Base-by-base conservation (phyloP, 1,140 invertebrate species). In the Lasioglossum albipes region DNA sequence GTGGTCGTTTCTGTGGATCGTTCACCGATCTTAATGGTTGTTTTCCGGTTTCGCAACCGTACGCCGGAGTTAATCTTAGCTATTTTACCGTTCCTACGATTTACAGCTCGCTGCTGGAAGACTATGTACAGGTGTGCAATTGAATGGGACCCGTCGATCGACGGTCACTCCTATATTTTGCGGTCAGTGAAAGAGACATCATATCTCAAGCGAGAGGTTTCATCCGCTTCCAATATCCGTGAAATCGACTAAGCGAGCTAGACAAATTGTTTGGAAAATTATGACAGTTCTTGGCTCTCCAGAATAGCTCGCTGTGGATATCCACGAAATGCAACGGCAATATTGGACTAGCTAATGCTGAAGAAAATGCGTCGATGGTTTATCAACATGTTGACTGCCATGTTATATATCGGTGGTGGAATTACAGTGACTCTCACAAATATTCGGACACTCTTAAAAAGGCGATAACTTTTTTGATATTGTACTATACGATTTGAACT, bases 11-110 rank as follows among this genome's bases (percentile, higher is more conserved):
- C 80, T 84, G 69, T 12, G 66, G 68, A 72, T 82, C 80, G 74
- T 82, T 75, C 74, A 13, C 62, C 68, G 69, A 82, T 84, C 80
- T 81, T 84, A 78, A 82, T 84, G 59, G 70, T 42, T 57, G 75
- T 61, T 75, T 82, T 82, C 83, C 83, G 79, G 79, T 84, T 82
- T 84, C 83, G 83, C 67, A 81, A 82, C 68, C 64, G 7, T n/a
- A 18, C 9, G 20, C 22, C 42, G 0, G 41, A 78, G 70, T 84
- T 84, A 84, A 84, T 84, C 79, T 81, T 82, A 81, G 79, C 42
- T 45, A 66, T 70, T 76, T 81, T 75, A 64, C 36, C 57, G 67
- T 70, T 70, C 16, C 12, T 20, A 36, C 57, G 45, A 81, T 81
- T 81, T 81, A 75, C 36, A 54, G 16, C 20, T 7, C n/a, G 41